Base-by-base conservation (phyloP, 2,113 vertebrate species). In the Scomber scombrus region DNA sequence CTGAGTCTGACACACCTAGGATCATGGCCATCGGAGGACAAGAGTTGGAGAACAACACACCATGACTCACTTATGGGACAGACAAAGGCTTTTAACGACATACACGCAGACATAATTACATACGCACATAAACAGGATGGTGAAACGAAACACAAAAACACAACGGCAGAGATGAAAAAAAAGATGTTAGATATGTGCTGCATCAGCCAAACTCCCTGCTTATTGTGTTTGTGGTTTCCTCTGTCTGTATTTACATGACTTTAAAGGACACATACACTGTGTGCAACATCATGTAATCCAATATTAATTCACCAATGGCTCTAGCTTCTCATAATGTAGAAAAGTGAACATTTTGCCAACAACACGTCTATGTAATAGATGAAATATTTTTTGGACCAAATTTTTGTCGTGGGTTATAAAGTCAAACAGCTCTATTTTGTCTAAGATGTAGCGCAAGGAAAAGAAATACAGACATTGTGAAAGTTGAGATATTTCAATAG, bases 101-200 rank as follows among this genome's bases (percentile, higher is more conserved):
- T 84, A 77, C 68, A 77, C 57, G 66, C 57, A 63, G 70, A 62
- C 67, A 76, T 80, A 85, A 88, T 87, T 86, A 81, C 64, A 84
- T 47, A 34, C 75, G 81, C 62, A 72, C 79, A 79, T 85, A 91
- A 91, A 90, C 89, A 92, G 73, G 71, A 85, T 63, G 75, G 69
- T 21, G 21, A 81, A 79, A 68, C 13, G 18, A 51, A 73, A 51
- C 58, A 80, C 67, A 78, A 54, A 84, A 81, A 80, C 70, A 88
- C 51, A 64, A 26, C 23, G 23, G 23, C 23, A 26, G 40, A 87
- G 75, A 89, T 84, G 68, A 82, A 75, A 78, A 55, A 72, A 23
- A 55, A 73, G 71, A 85, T 77, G 64, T 82, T 85, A 57, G 69
- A 66, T 26, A 82, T 82, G 56, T 71, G 52, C 71, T 40, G 29